These are phyloP conservation scores for Xylota sylvarum DNA, from an alignment of 2,888 invertebrate genomes.

Conservation along the genomic window DNA sequence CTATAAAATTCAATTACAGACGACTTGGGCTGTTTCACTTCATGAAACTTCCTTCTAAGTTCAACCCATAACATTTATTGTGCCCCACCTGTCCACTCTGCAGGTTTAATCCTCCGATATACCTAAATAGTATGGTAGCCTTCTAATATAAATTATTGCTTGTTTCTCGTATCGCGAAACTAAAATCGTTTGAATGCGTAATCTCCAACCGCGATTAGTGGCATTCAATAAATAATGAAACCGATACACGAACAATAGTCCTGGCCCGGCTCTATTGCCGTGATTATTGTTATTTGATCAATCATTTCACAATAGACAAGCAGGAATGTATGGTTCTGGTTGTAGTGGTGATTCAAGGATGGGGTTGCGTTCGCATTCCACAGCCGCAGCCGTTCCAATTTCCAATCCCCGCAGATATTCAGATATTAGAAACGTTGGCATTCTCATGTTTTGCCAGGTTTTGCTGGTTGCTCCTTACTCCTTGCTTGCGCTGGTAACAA, in stretches of 20 bases:
- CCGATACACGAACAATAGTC: slow-evolving; percentile 70
- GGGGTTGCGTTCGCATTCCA: slow-evolving; percentile 61
- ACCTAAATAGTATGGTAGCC: slow-evolving; percentile 4
- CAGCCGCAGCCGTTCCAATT: slow-evolving; percentile 40
- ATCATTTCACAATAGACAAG: slow-evolving; percentile 71
- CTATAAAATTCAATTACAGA: background rate
- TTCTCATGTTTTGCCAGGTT: slow-evolving; percentile 63
- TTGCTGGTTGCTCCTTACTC: slow-evolving; percentile 19
- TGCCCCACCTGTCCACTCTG: background rate
- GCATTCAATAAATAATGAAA: slow-evolving; percentile 75
- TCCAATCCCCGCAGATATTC: slow-evolving; percentile 34
- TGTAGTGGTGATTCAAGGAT: slow-evolving; percentile 34
- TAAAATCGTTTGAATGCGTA: slow-evolving; percentile 64
- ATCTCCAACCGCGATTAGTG: slow-evolving; percentile 70
- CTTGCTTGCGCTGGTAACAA: slow-evolving; percentile 28
- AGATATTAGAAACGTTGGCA: slow-evolving; percentile 64
- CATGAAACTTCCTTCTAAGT: background rate
- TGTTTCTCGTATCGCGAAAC: slow-evolving; percentile 25
- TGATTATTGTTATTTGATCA: slow-evolving; percentile 76
- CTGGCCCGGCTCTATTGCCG: slow-evolving; percentile 61
- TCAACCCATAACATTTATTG: background rate
- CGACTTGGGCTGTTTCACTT: background rate
- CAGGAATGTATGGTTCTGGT: slow-evolving; percentile 23
- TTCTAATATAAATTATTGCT: slow-evolving; percentile 35
- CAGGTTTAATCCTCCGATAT: background rate